Evolutionary conservation across 2,113 vertebrate genomes (phyloP).

Genomic region (Tragelaphus scriptus): DNA sequence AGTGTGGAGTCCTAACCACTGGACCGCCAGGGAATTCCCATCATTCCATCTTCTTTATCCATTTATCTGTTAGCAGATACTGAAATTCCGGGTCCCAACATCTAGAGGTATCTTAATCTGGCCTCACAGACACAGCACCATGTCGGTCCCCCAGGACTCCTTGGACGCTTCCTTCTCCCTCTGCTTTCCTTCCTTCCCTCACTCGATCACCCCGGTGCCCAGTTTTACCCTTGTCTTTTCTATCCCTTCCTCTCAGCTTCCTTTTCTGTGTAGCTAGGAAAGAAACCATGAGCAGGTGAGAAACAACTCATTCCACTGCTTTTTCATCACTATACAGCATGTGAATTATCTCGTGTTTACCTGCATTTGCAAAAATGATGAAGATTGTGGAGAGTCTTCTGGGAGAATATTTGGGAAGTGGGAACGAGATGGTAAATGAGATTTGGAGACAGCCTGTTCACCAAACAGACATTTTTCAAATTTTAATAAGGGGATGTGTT

Average conservation of each 20-base stretch:
- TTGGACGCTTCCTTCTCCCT: not conserved
- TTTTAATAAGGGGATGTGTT: constrained; percentile 60
- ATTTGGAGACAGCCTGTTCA: constrained; percentile 30
- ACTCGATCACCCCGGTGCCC: too few relatives aligned
- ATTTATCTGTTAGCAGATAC: not conserved
- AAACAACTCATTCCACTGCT: not conserved
- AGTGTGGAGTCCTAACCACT: not conserved
- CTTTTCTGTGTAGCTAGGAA: not conserved
- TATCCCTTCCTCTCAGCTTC: not conserved
- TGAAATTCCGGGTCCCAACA: not conserved
- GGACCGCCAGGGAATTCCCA: not conserved
- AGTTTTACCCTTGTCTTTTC: not conserved
- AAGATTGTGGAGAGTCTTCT: not conserved
- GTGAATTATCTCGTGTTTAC: constrained; percentile 33
- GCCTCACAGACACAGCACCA: not conserved
- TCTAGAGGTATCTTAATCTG: not conserved
- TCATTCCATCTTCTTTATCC: not conserved
- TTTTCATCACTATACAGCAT: not conserved
- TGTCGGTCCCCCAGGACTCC: not conserved
- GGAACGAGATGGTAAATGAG: not conserved
- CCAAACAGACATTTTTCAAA: constrained; percentile 56
- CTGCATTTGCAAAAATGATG: constrained; percentile 33
- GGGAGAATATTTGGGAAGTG: not conserved
- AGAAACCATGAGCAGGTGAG: not conserved
- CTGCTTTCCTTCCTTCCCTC: not conserved